Evolutionary conservation across 2,113 vertebrate genomes (phyloP).

Genomic region (Thalassarche chlororhynchos): DNA sequence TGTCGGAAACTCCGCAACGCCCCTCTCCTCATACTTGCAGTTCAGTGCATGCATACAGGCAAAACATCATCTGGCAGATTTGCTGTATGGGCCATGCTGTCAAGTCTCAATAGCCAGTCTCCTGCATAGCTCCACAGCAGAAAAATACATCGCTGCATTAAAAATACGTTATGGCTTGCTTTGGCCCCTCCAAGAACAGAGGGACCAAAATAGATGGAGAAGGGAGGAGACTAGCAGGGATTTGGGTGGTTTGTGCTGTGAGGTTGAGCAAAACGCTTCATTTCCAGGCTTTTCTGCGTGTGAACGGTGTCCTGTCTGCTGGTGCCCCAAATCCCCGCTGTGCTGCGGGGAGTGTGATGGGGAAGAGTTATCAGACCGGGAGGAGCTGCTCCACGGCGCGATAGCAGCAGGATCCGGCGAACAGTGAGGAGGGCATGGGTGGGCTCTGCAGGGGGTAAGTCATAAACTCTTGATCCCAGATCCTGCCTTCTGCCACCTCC

Average conservation of each 20-base stretch:
- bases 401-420: neutral
- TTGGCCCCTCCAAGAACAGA: neutral
- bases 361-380: neutral
- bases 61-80: neutral
- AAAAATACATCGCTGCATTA: neutral
- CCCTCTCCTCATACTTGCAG: neutral
- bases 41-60: neutral
- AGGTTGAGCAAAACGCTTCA: neutral
- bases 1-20: neutral
- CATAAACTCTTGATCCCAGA: slow-evolving; percentile 9
- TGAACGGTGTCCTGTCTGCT: neutral
- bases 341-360: fast-evolving
- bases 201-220: neutral
- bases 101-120: neutral
- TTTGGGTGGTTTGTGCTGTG: neutral
- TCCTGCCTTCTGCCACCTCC: neutral
- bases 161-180: neutral
- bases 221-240: neutral
- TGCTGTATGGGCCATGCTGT: neutral
- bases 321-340: neutral
- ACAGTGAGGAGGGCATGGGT: neutral
- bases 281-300: neutral
- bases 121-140: neutral
- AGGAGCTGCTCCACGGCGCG: neutral
- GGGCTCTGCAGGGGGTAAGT: neutral